Evolutionary conservation across 2,888 invertebrate genomes (phyloP), one percentile per base, ranked within the genome.

Genomic region (Dusona sp.): DNA sequence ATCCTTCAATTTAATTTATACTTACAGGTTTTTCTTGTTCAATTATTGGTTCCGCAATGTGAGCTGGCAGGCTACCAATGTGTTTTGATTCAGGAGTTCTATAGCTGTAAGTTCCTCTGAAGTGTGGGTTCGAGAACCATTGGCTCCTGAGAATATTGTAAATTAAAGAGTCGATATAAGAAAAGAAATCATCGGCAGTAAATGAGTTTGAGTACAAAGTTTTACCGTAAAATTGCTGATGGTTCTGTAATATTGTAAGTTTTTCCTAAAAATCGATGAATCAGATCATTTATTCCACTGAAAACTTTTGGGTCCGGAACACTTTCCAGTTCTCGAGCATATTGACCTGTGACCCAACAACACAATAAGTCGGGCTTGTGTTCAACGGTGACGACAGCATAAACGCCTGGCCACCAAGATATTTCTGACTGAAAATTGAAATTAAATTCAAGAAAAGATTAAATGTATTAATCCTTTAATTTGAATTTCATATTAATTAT

Each of bases 91-190:
- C 70, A 16, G 45, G 25, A 13, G 48, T 95, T 88, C 95, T 95
- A 92, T 95, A 97, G 2, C 96, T 95, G 92, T 97, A 98, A 0
- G 97, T 96, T 6, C 98, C 98, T 64, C 96, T 95, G 1, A 97
- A 96, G 92, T 95, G 96, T 0, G 96, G 95, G 93, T 97, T 97
- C 0, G 95, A 95, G 85, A 95, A 95, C 98, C 98, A 98, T 0
- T 94, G 94, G 1, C 97, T 96, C 89, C 87, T 82, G 51, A 22
- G 19, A 83, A 38, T 16, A 67, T 42, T 36, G 9, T 9, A 4
- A 54, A 19, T 61, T 9, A 22, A 51, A 61, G 6, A 7, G 16
- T 45, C 16, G 16, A 2, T 3, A 4, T 45, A 1, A 3, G 9
- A 45, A 45, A 45, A 9, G 38, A 1, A 38, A 3, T 45, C 45